phyloP scores from a whole-genome alignment of 2,113 vertebrate species.

The Condylura cristata region DNA sequence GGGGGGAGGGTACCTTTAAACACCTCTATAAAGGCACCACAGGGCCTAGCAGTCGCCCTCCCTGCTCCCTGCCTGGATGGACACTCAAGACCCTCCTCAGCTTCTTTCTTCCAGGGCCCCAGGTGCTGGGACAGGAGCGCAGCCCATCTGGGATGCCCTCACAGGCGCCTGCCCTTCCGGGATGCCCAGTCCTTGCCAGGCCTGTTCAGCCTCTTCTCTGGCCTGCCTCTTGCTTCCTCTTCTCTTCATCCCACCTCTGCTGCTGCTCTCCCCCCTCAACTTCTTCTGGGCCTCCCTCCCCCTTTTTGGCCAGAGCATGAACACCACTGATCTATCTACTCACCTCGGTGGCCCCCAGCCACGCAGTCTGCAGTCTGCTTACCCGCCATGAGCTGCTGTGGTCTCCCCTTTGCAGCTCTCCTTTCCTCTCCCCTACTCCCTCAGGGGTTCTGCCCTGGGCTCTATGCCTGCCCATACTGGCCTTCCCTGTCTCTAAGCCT shows the following conservation, averaged over 20 bases:
- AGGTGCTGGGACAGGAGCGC: neutral
- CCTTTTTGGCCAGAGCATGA: neutral
- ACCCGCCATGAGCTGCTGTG: neutral
- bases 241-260: neutral
- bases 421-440: neutral
- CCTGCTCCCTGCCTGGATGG: neutral
- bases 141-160: neutral
- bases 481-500: conserved; percentile 45
- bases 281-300: neutral
- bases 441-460: conserved; percentile 25
- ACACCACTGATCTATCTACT: neutral
- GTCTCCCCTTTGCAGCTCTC: neutral
- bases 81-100: neutral
- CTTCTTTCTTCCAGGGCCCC: neutral
- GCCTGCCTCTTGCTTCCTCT: neutral
- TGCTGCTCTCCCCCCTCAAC: neutral
- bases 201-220: neutral
- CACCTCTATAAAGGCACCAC: neutral
- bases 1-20: neutral
- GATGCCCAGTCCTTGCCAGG: neutral
- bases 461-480: conserved; percentile 14
- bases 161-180: neutral
- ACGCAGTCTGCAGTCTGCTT: neutral
- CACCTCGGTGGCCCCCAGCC: neutral
- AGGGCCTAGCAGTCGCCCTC: neutral